Evolutionary conservation across 2,113 vertebrate genomes (phyloP).

Genomic region (Salminus brasiliensis): DNA sequence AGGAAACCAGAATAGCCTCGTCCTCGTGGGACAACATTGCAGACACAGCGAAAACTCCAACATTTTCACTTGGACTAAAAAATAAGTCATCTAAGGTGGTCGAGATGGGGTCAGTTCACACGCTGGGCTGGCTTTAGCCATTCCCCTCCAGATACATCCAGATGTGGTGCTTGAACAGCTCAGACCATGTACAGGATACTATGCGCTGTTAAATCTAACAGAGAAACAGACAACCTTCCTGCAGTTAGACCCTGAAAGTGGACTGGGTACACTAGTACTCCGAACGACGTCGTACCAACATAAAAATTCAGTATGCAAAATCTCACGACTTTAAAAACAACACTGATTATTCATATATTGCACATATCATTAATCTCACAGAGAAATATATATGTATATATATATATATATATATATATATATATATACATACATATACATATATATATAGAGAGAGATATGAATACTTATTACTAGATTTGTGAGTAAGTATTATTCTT

Average conservation of each 20-base stretch:
- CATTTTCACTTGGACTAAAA: not conserved
- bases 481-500: conserved; percentile 61
- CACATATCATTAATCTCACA: conserved; percentile 57
- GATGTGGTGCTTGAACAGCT: conserved; percentile 21
- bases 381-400: conserved; percentile 47
- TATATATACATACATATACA: conserved; percentile 57
- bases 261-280: conserved; percentile 12
- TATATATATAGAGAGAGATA: conserved; percentile 53
- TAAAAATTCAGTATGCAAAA: conserved; percentile 45
- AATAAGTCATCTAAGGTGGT: not conserved
- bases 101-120: not conserved
- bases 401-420: conserved; percentile 48
- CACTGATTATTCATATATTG: conserved; percentile 57
- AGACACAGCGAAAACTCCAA: not conserved
- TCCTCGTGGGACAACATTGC: too few relatives aligned
- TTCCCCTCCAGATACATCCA: not conserved
- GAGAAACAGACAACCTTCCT: conserved; percentile 46
- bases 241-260: conserved; percentile 46
- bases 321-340: conserved; percentile 44
- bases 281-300: conserved; percentile 18
- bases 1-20: too few relatives aligned
- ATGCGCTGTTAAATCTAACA: not conserved
- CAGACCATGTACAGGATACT: not conserved
- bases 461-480: conserved; percentile 57
- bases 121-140: conserved; percentile 15